Conservation (phyloP, 2,888 invertebrate genomes). For the Andrena haemorrhoa region DNA sequence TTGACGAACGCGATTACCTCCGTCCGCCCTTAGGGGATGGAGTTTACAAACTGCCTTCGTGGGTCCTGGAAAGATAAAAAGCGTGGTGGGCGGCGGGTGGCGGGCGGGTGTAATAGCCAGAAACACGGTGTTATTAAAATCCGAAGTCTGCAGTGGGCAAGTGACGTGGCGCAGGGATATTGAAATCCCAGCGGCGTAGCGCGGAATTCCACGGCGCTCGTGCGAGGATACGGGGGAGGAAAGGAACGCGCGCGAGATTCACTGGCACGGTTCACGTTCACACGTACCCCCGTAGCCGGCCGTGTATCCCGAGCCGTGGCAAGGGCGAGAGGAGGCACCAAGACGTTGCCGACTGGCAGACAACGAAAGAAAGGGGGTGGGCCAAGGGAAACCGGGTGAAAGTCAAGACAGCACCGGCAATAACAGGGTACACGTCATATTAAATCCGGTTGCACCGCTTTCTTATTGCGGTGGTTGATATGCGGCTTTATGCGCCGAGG, state of each 20-base stretch:
- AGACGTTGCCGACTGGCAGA: background rate
- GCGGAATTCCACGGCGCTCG: slow-evolving; percentile 33
- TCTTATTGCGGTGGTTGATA: slow-evolving; percentile 75
- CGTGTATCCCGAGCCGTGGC: background rate
- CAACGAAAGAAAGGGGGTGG: slow-evolving; percentile 1
- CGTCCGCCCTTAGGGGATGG: too few species aligned
- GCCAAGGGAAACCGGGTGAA: slow-evolving; percentile 28
- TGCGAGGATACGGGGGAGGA: slow-evolving; percentile 27
- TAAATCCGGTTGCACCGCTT: slow-evolving; percentile 74
- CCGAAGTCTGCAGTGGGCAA: slow-evolving; percentile 32
- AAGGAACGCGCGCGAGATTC: slow-evolving; percentile 55
- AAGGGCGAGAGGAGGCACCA: background rate
- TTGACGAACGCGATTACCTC: background rate
- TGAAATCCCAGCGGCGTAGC: slow-evolving; percentile 62
- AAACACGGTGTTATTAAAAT: slow-evolving; percentile 66
- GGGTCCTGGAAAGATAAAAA: slow-evolving; percentile 4
- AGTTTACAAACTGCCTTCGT: background rate
- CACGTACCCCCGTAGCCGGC: slow-evolving; percentile 1
- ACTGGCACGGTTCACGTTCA: slow-evolving; percentile 20
- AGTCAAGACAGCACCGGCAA: slow-evolving; percentile 69
- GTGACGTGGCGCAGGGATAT: slow-evolving; percentile 51
- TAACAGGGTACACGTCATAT: slow-evolving; percentile 78
- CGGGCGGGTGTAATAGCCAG: slow-evolving; percentile 39
- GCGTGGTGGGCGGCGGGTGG: background rate
- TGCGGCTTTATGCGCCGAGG: slow-evolving; percentile 70